Evolutionary conservation across 2,113 vertebrate species (phyloP).

Genomic region (Himantopus leucocephalus): DNA sequence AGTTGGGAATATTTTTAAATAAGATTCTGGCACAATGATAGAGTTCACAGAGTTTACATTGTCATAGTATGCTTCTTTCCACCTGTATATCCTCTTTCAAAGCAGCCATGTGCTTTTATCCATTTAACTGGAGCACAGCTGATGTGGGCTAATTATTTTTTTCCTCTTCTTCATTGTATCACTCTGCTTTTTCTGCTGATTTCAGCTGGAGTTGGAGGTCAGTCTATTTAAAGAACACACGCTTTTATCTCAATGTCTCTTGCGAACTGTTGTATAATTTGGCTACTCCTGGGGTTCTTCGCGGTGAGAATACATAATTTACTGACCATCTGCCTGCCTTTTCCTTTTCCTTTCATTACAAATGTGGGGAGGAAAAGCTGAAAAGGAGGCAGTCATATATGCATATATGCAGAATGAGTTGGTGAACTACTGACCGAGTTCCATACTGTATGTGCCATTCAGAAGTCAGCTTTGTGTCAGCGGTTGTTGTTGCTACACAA

Average conservation of each 20-base stretch:
- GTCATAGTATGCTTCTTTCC: background rate
- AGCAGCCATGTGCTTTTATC: slow-evolving; percentile 16
- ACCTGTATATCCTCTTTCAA: background rate
- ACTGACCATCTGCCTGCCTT: slow-evolving; percentile 19
- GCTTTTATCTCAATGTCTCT: slow-evolving; percentile 16
- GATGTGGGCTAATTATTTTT: slow-evolving; percentile 34
- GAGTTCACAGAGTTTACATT: slow-evolving; percentile 28
- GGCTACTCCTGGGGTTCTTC: background rate
- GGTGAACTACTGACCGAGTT: background rate
- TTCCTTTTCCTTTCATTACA: background rate
- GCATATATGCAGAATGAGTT: background rate
- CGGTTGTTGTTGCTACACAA: background rate
- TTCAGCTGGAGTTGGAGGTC: slow-evolving; percentile 63
- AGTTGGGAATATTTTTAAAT: slow-evolving; percentile 18
- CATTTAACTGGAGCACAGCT: slow-evolving; percentile 32
- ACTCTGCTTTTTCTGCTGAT: slow-evolving; percentile 41
- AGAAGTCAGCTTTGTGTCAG: background rate
- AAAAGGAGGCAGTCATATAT: background rate
- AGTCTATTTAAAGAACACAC: slow-evolving; percentile 54
- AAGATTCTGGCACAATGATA: background rate
- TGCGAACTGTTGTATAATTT: slow-evolving; percentile 34
- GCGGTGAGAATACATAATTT: background rate
- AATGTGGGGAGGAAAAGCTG: background rate
- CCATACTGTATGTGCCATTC: background rate
- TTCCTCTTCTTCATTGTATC: background rate